phyloP scores from a whole-genome alignment of 2,797 vertebrate genomes.

The Phylloscopus collybita region DNA sequence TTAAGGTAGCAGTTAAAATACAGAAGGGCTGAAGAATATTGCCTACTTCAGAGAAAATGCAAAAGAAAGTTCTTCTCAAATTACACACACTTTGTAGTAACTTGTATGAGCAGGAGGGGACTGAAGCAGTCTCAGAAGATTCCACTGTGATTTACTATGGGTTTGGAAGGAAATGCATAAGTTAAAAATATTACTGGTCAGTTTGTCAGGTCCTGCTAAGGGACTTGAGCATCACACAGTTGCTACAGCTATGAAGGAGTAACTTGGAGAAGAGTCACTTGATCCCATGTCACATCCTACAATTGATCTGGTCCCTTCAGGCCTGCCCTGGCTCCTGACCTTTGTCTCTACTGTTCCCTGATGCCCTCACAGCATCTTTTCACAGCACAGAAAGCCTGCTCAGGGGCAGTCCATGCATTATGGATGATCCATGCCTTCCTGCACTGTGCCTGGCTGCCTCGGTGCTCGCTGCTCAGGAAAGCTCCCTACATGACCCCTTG shows the following conservation, averaged over 20 bases:
- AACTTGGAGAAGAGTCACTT: neutral
- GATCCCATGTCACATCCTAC: neutral
- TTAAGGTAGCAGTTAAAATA: neutral
- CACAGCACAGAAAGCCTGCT: neutral
- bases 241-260: neutral
- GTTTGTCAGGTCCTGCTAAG: neutral
- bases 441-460: neutral
- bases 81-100: neutral
- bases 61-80: neutral
- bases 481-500: accelerated
- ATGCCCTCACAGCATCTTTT: neutral
- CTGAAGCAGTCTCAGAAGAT: neutral
- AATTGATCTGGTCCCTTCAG: neutral
- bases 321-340: neutral
- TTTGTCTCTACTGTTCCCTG: neutral
- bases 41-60: neutral
- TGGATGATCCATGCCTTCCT: neutral
- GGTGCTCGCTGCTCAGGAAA: accelerated
- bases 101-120: neutral
- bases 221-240: neutral
- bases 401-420: neutral
- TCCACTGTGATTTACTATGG: neutral
- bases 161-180: neutral
- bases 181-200: neutral
- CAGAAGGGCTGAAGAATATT: neutral